Evolutionary conservation across 1,140 invertebrate species (phyloP).

Genomic region (Trissolcus basalis): DNA sequence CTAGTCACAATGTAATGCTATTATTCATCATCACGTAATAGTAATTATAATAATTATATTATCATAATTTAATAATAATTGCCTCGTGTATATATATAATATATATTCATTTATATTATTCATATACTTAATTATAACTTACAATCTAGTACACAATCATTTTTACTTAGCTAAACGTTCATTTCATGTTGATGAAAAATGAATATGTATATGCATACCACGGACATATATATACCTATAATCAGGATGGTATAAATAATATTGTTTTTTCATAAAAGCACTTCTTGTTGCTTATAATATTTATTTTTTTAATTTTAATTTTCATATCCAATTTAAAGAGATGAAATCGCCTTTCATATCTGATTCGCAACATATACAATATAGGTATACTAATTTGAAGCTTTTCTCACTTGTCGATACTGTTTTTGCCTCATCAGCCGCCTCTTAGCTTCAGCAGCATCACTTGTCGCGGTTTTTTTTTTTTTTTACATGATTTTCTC

Average conservation of each 20-base stretch:
- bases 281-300: conserved; percentile 76
- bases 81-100: conserved; percentile 62
- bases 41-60: conserved; percentile 66
- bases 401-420: conserved; percentile 53
- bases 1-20: conserved; percentile 72
- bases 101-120: conserved; percentile 68
- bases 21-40: conserved; percentile 70
- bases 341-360: conserved; percentile 45
- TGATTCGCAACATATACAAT: conserved; percentile 31
- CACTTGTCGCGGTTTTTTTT: conserved; percentile 5
- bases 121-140: conserved; percentile 69
- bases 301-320: conserved; percentile 67
- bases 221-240: conserved; percentile 57
- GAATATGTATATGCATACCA: conserved; percentile 57
- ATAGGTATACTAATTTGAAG: background rate
- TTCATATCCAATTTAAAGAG: conserved; percentile 44
- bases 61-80: conserved; percentile 68
- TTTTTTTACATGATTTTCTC: background rate
- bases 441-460: background rate
- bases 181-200: conserved; percentile 53
- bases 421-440: background rate
- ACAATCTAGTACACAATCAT: conserved; percentile 67
- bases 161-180: conserved; percentile 62
- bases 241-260: conserved; percentile 74
- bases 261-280: conserved; percentile 75